phyloP scores from a whole-genome alignment of 1,140 invertebrate genomes.

The Caerostris extrusa region DNA sequence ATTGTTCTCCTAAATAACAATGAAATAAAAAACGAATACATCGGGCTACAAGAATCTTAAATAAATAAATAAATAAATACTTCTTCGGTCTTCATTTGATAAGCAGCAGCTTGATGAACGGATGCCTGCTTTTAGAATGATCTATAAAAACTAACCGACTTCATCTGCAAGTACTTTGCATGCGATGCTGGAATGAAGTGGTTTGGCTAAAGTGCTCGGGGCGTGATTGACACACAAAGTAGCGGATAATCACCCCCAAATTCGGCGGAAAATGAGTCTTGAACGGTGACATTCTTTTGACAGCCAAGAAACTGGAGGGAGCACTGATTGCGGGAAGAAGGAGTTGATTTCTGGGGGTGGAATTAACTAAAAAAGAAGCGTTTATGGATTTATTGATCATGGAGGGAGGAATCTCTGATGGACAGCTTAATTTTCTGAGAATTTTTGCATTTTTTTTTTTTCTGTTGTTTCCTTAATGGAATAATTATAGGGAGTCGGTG shows the following conservation, averaged over 20 bases:
- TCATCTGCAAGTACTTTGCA: background rate
- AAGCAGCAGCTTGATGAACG: background rate
- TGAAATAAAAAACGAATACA: too few species aligned
- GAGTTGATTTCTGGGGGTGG: constrained; percentile 8
- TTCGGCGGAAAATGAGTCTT: constrained; percentile 3
- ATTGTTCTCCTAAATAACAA: too few species aligned
- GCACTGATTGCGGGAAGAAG: background rate
- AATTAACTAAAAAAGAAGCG: background rate
- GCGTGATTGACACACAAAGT: background rate
- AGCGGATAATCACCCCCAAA: background rate
- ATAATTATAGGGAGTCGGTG: too few species aligned
- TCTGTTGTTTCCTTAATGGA: too few species aligned
- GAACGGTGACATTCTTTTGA: constrained; percentile 12
- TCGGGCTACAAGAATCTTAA: too few species aligned
- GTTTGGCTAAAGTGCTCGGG: background rate
- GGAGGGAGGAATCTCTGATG: background rate
- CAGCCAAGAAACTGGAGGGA: background rate
- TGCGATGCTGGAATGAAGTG: background rate
- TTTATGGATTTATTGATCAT: background rate
- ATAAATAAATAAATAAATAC: too few species aligned
- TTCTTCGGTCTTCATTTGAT: background rate
- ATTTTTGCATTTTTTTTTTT: background rate
- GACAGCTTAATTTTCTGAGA: background rate
- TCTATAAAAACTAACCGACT: background rate
- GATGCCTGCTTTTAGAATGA: background rate